Evolutionary conservation across 53 echinoderm and acorn worm genomes (phyloP).

Genomic region (Luidia sarsii): DNA sequence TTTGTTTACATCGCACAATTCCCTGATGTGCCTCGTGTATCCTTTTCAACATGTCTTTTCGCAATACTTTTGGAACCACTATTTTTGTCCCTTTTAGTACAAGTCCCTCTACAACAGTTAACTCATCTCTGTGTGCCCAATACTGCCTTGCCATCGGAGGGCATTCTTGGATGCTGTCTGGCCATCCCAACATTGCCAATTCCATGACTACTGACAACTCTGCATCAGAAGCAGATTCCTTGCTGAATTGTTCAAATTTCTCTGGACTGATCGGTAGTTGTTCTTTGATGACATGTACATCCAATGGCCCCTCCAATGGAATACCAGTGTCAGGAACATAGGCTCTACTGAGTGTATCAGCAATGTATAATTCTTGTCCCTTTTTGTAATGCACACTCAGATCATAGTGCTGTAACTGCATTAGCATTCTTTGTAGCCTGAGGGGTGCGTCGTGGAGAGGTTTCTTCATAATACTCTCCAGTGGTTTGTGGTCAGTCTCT

Average conservation of each 20-base stretch:
- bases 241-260: conserved; percentile 15
- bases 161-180: too few species aligned
- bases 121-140: conserved; percentile 11
- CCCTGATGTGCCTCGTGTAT: too few species aligned
- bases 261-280: neutral
- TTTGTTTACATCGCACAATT: too few species aligned
- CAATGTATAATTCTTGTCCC: too few species aligned
- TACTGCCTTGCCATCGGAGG: neutral
- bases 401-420: conserved; percentile 52
- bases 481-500: conserved; percentile 67
- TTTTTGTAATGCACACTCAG: conserved; percentile 30
- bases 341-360: conserved; percentile 58
- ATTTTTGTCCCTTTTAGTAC: too few species aligned
- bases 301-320: neutral
- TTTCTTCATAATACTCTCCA: conserved; percentile 67
- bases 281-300: neutral
- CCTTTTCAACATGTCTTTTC: too few species aligned
- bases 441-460: conserved; percentile 65
- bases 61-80: too few species aligned
- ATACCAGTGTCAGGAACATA: conserved; percentile 31
- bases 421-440: conserved; percentile 60
- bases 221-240: neutral
- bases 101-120: neutral
- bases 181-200: too few species aligned
- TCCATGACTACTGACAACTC: too few species aligned